phyloP scores from a whole-genome alignment of 1,140 invertebrate genomes.

The Drosophila kurseongensis region DNA sequence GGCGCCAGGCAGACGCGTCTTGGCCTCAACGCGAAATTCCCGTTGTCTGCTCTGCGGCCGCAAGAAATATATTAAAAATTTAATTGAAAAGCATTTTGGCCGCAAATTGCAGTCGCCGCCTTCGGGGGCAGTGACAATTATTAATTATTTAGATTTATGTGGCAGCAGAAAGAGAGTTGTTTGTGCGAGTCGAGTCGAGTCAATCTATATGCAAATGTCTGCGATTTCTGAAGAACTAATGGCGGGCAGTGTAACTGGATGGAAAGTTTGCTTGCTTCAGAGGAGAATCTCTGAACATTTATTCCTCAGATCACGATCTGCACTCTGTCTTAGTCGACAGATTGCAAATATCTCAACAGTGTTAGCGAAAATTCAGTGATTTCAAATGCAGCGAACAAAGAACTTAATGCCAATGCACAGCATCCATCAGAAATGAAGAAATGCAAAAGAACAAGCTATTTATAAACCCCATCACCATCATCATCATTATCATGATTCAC shows the following conservation, averaged over 20 bases:
- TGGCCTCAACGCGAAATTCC: conserved; percentile 16
- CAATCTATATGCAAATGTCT: conserved; percentile 70
- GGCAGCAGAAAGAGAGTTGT: conserved; percentile 24
- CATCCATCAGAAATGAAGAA: conserved; percentile 56
- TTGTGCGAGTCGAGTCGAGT: conserved; percentile 13
- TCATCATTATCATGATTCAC: conserved; percentile 42
- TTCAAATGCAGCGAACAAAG: conserved; percentile 62
- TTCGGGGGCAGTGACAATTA: conserved; percentile 48
- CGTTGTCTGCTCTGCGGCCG: conserved; percentile 28
- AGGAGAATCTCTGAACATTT: conserved; percentile 6
- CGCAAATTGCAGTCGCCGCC: conserved; percentile 37
- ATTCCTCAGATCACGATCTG: conserved; percentile 22
- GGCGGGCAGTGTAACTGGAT: background rate
- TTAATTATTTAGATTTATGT: conserved; percentile 77
- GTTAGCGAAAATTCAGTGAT: background rate
- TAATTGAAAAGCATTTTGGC: conserved; percentile 68
- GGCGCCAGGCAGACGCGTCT: conserved; percentile 68
- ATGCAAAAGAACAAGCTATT: conserved; percentile 67
- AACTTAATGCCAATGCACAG: conserved; percentile 41
- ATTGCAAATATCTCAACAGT: conserved; percentile 25
- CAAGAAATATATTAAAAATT: conserved; percentile 60
- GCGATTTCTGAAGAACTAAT: conserved; percentile 9
- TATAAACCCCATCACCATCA: conserved; percentile 51
- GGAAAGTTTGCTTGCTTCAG: background rate
- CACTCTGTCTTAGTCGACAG: conserved; percentile 30